Percentiles rank a stretch among this genome's conserved stretches.
These are phyloP conservation scores for Zophobas atratus DNA, from an alignment of 1,140 invertebrate species.

Conservation along the genomic window DNA sequence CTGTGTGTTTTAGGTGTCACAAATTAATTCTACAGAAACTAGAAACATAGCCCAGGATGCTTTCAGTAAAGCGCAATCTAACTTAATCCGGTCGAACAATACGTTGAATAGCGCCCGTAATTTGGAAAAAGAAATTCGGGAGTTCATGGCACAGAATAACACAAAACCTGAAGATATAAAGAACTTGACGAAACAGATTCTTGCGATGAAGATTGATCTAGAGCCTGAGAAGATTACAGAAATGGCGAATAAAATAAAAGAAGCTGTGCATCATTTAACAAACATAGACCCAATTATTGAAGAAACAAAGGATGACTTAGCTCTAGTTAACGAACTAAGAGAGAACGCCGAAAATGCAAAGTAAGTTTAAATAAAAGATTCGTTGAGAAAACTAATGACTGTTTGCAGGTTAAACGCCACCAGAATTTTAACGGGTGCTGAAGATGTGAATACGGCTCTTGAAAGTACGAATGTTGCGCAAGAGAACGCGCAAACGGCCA, in stretches of 20 bases:
- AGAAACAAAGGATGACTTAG: slow-evolving; percentile 86
- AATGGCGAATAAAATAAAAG: slow-evolving; percentile 87
- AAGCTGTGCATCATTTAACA: slow-evolving; percentile 87
- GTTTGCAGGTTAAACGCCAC: slow-evolving; percentile 68
- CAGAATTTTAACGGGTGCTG: slow-evolving; percentile 73
- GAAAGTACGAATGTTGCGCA: slow-evolving; percentile 84
- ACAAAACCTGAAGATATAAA: slow-evolving; percentile 88
- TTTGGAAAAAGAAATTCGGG: slow-evolving; percentile 79
- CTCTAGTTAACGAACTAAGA: slow-evolving; percentile 82
- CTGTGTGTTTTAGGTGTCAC: slow-evolving; percentile 54
- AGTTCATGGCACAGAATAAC: slow-evolving; percentile 82
- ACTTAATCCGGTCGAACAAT: slow-evolving; percentile 58
- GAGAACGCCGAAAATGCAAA: slow-evolving; percentile 83
- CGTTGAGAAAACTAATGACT: slow-evolving; percentile 5
- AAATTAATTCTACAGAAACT: slow-evolving; percentile 63
- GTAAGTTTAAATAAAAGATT: slow-evolving; percentile 66
- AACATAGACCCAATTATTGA: slow-evolving; percentile 92
- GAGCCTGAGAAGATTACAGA: slow-evolving; percentile 89
- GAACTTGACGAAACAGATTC: slow-evolving; percentile 82
- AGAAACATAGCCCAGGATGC: slow-evolving; percentile 61
- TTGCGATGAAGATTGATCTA: slow-evolving; percentile 75
- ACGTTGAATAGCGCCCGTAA: slow-evolving; percentile 71
- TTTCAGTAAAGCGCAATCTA: slow-evolving; percentile 58
- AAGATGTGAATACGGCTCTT: slow-evolving; percentile 73
- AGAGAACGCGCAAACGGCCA: slow-evolving; percentile 82